These are phyloP conservation scores for Dryococelus australis DNA, from an alignment of 2,888 invertebrate species.

Conservation along the genomic window DNA sequence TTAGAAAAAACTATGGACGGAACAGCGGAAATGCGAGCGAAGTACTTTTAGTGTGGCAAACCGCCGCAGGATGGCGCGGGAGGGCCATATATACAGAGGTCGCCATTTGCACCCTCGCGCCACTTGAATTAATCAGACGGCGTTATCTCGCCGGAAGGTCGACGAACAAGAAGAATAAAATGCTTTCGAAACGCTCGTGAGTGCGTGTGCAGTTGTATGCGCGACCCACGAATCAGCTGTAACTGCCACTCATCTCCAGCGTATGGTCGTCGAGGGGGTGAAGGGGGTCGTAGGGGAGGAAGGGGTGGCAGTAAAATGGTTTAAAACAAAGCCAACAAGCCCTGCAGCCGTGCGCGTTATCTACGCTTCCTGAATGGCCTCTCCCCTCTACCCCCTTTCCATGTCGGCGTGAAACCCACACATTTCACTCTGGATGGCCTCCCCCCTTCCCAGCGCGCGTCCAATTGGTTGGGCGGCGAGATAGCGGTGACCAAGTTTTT, in stretches of 20 bases:
- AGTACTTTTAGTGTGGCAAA: neutral
- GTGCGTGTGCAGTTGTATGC: neutral
- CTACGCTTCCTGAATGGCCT: slow-evolving; percentile 8
- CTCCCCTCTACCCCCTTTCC: neutral
- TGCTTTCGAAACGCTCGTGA: neutral
- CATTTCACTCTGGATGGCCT: neutral
- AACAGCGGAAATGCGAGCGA: neutral
- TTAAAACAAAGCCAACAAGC: slow-evolving; percentile 13
- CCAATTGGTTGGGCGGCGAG: neutral
- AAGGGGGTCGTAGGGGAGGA: slow-evolving; percentile 4
- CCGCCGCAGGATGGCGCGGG: no score
- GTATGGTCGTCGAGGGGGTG: slow-evolving; percentile 16
- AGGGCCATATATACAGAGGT: neutral
- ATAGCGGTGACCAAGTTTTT: neutral
- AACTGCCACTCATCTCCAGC: slow-evolving; percentile 26
- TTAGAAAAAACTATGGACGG: neutral
- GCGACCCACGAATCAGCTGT: neutral
- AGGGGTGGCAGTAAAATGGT: neutral
- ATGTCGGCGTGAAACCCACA: neutral
- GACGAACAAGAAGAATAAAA: neutral
- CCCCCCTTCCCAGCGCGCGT: neutral
- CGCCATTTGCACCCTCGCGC: neutral
- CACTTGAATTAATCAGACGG: neutral
- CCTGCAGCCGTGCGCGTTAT: neutral
- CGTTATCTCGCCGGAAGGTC: neutral